Percentiles rank a stretch among this genome's conserved stretches.
Conservation (phyloP, 2,888 invertebrate genomes). For the Zygaena filipendulae region DNA sequence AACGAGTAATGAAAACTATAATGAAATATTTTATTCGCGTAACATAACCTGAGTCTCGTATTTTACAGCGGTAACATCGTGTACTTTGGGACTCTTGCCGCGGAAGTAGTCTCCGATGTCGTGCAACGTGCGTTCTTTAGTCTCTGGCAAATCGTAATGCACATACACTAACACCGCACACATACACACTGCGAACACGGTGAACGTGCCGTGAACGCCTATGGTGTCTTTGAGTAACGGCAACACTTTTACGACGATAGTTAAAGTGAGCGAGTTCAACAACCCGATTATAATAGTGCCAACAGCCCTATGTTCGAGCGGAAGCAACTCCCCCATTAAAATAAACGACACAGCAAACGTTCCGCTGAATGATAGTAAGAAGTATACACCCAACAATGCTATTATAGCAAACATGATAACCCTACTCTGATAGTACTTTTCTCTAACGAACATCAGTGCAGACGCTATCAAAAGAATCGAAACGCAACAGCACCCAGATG, state of each 20-base stretch:
- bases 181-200: not conserved
- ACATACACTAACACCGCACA: not conserved
- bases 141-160: constrained; percentile 4
- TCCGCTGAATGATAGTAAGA: not conserved
- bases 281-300: not conserved
- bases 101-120: constrained; percentile 3
- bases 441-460: not conserved
- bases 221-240: not conserved
- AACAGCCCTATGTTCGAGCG: not conserved
- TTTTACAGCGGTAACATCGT: too few relatives aligned
- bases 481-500: not conserved
- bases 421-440: not conserved
- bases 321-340: not conserved
- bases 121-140: constrained; percentile 5
- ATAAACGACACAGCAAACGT: not conserved
- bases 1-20: too few relatives aligned
- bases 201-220: not conserved
- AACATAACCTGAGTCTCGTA: too few relatives aligned
- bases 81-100: not conserved
- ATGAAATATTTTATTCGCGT: too few relatives aligned
- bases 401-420: not conserved
- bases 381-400: not conserved
- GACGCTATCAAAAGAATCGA: not conserved
- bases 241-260: not conserved
- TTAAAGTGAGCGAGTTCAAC: not conserved